Evolutionary conservation across 2,113 vertebrate species (phyloP).

Genomic region (Piprites chloris): DNA sequence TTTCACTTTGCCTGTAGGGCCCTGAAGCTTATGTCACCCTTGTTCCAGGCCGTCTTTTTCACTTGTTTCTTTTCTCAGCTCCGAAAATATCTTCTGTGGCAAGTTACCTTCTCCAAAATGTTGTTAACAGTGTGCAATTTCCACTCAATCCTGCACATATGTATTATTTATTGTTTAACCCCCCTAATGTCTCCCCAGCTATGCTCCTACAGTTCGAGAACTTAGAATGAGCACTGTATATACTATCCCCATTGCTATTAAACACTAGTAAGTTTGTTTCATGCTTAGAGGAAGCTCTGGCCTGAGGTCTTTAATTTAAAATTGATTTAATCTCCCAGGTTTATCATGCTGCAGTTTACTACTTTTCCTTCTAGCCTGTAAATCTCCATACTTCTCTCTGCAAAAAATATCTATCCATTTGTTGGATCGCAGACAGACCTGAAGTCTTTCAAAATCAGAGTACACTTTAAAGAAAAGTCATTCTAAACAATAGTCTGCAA

Average conservation of each 20-base stretch:
- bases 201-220: background rate
- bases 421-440: background rate
- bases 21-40: background rate
- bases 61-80: background rate
- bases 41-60: background rate
- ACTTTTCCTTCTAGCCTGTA: background rate
- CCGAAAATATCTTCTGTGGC: background rate
- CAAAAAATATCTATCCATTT: background rate
- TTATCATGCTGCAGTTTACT: background rate
- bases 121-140: background rate
- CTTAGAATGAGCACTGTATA: background rate
- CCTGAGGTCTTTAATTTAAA: background rate
- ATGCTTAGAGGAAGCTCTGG: background rate
- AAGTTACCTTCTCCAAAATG: background rate
- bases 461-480: background rate
- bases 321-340: background rate
- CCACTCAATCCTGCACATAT: background rate
- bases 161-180: background rate
- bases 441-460: background rate
- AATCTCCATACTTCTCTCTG: background rate
- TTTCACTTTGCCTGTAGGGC: background rate
- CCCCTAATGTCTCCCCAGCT: background rate
- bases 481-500: background rate
- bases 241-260: background rate
- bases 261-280: background rate